Percentiles rank a stretch among this genome's conserved stretches.
phyloP scores from a whole-genome alignment of 2,888 invertebrate species.

The Noctua janthe region DNA sequence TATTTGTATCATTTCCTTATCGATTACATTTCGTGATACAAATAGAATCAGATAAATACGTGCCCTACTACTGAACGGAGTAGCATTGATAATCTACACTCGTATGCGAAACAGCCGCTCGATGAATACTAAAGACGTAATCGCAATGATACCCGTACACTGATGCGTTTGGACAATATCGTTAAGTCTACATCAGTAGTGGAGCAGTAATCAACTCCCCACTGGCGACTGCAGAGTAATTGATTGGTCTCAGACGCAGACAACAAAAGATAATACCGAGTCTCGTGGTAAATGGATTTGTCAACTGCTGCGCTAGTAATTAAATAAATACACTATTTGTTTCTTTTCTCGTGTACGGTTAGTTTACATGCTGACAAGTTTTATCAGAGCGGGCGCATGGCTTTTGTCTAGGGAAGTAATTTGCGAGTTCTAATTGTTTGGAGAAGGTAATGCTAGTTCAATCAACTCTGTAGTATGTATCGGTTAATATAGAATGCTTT shows the following conservation, averaged over 20 bases:
- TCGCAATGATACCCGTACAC: constrained; percentile 62
- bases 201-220: constrained; percentile 83
- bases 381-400: constrained; percentile 69
- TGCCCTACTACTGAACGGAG: constrained; percentile 38
- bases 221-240: constrained; percentile 81
- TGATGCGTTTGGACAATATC: constrained; percentile 71
- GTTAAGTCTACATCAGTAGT: constrained; percentile 75
- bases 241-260: constrained; percentile 88
- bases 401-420: constrained; percentile 61
- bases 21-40: constrained; percentile 57
- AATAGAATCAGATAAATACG: constrained; percentile 56
- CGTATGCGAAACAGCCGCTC: constrained; percentile 55
- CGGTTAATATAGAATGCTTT: neutral
- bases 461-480: neutral
- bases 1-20: constrained; percentile 54
- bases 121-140: constrained; percentile 66
- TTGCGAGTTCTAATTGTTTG: constrained; percentile 40
- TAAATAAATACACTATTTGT: constrained; percentile 83
- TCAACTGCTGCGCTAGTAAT: constrained; percentile 87
- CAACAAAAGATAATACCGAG: constrained; percentile 87
- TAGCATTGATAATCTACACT: constrained; percentile 57
- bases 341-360: constrained; percentile 76
- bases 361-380: constrained; percentile 72
- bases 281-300: constrained; percentile 86
- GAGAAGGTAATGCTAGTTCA: neutral